Evolutionary conservation across 2,888 invertebrate genomes (phyloP), one percentile per base, ranked within the genome.

Genomic region (Nomada ruficornis): DNA sequence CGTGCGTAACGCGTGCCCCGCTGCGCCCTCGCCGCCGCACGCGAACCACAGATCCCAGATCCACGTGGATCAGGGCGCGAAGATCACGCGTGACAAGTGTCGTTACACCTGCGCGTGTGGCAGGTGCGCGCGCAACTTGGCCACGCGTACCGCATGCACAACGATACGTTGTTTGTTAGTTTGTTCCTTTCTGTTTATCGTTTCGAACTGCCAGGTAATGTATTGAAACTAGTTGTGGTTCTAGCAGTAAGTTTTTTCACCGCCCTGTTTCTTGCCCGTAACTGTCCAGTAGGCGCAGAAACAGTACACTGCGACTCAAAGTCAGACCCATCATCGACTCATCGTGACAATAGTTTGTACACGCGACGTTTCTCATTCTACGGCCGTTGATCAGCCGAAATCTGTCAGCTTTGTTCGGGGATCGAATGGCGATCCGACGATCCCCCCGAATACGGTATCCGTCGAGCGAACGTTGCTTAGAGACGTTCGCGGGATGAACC

Each of bases 191-290:
- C 74, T 70, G n/a, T 26, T 69, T 50, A n/a, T 42, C 52, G 77
- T 80, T 84, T 74, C 78, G 83, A 85, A 36, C 5, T 75, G 64
- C 75, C 89, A 92, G 91, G 92, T 92, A 92, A 91, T 83, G 92
- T 91, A 91, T 92, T 80, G 73, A 83, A 72, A 73, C 67, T 88
- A 86, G 91, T 89, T 90, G 89, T 90, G 87, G 87, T 89, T 23
- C 83, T 88, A 86, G 80, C 72, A 87, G 83, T 88, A 89, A 89
- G 88, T 84, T 82, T 82, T 69, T 44, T 79, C 83, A 83, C 82
- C 83, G 76, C 76, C 86, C 84, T 70, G 78, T 79, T 76, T 73
- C 75, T 72, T 75, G 80, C 69, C 83, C 76, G 78, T 83, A 63
- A 72, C 62, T 65, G 50, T 70, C 70, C 82, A 69, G 68, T 83